Evolutionary conservation across 2,797 vertebrate species (phyloP), one percentile per base, ranked within the genome.

Genomic region (Chiloscyllium punctatum): DNA sequence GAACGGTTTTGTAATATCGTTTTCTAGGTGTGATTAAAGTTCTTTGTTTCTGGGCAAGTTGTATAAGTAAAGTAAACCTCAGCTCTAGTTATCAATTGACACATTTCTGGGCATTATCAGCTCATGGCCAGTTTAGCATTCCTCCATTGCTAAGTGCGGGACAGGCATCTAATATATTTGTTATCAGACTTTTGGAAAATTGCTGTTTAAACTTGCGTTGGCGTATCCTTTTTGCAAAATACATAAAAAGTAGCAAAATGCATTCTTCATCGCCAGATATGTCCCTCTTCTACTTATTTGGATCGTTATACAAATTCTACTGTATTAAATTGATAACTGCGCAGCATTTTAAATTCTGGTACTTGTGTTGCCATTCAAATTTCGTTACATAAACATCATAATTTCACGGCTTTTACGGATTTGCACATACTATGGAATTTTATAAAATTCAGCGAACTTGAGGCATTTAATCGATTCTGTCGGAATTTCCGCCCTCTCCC

Each of bases 11-110:
- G 18, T 95, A 53, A 53, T 15, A 53, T 77, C 11, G n/a, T 30
- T 95, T 53, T 4, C 94, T 71, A 57, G 66, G 88, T 91, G 62
- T n/a, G 88, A 21, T 91, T 91, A 66, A 91, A 91, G 88, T 91
- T n/a, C 88, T 57, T 66, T 91, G 62, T 91, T 66, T 33, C 33
- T 21, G 53, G 33, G 3, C 57, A n/a, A 18, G 4, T 91, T 53
- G 11, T 66, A 66, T 23, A 77, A 18, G 91, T 42, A 94, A 95
- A 77, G 71, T 66, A 77, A 95, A 72, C 94, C 13, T 66, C 23
- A 94, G 8, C 37, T 57, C 15, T 95, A 18, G 94, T 95, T 95
- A 95, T 77, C 71, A 18, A 95, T 69, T 57, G 33, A 72, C 71
- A 95, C 48, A 9, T 95, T 95, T 53, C 42, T 30, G n/a, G 4